Percentiles rank a stretch among this genome's conserved stretches.
phyloP scores from a whole-genome alignment of 2,113 vertebrate genomes.

The Onychostoma macrolepis region DNA sequence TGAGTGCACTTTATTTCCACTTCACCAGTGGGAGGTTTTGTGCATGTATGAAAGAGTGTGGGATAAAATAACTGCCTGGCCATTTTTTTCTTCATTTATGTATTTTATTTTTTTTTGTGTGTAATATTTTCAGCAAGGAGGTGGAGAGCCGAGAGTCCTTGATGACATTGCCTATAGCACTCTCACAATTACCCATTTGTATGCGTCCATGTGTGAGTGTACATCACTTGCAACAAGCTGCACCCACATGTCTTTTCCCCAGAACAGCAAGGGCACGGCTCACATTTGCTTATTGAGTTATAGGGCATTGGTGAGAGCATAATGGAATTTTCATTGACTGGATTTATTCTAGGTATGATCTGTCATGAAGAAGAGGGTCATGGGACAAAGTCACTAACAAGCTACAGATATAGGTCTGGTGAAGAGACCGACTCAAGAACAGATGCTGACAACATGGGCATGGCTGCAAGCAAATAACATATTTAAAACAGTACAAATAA shows the following conservation, averaged over 20 bases:
- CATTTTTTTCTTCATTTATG: slow-evolving; percentile 16
- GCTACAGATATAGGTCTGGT: slow-evolving; percentile 56
- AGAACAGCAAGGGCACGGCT: slow-evolving; percentile 42
- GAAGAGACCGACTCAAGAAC: slow-evolving; percentile 52
- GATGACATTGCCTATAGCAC: slow-evolving; percentile 46
- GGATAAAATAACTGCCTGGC: slow-evolving; percentile 41
- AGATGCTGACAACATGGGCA: slow-evolving; percentile 36
- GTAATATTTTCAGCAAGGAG: slow-evolving; percentile 26
- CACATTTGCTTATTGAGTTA: slow-evolving; percentile 53
- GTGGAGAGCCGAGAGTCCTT: slow-evolving; percentile 19
- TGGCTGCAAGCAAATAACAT: slow-evolving; percentile 13
- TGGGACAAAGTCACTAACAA: slow-evolving; percentile 59
- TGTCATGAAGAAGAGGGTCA: slow-evolving; percentile 58
- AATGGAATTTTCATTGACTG: slow-evolving; percentile 54
- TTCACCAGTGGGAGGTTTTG: slow-evolving; percentile 53
- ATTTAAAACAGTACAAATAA: not conserved
- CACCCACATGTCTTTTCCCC: slow-evolving; percentile 38
- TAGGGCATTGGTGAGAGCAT: slow-evolving; percentile 47
- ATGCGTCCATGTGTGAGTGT: not conserved
- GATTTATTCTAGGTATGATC: slow-evolving; percentile 55
- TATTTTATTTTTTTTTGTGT: not conserved
- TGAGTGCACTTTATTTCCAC: slow-evolving; percentile 61
- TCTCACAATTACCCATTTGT: slow-evolving; percentile 38
- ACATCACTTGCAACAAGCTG: slow-evolving; percentile 34
- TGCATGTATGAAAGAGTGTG: slow-evolving; percentile 37